phyloP scores from a whole-genome alignment of 2,797 vertebrate species.

The Merluccius polli region DNA sequence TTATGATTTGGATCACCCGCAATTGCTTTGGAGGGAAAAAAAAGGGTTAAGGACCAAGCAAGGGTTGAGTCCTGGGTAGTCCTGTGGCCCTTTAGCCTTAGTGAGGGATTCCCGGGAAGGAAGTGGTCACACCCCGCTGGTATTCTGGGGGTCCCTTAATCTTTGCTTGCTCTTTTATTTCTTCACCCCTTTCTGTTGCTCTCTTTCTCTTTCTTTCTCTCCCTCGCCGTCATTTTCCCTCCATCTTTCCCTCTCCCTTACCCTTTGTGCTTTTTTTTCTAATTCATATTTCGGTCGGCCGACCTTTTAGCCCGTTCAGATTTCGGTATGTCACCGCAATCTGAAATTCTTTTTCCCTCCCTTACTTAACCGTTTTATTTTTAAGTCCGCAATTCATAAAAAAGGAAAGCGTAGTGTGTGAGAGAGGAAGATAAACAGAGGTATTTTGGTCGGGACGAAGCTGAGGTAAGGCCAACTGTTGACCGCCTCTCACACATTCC shows the following conservation, averaged over 20 bases:
- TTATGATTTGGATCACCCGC: slow-evolving; percentile 67
- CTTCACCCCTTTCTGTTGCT: slow-evolving; percentile 17
- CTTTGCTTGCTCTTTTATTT: slow-evolving; percentile 44
- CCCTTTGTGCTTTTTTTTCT: background rate
- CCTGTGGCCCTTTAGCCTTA: slow-evolving; percentile 61
- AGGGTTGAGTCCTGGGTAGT: slow-evolving; percentile 55
- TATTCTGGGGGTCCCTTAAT: slow-evolving; percentile 66
- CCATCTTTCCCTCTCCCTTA: slow-evolving; percentile 17
- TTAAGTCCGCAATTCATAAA: slow-evolving; percentile 30
- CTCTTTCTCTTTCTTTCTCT: slow-evolving; percentile 21
- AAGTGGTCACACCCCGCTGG: slow-evolving; percentile 69
- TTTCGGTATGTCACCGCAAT: slow-evolving; percentile 45
- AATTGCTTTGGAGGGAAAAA: slow-evolving; percentile 44
- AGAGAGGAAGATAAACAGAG: slow-evolving; percentile 35
- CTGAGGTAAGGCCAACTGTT: slow-evolving; percentile 48
- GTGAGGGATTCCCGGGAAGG: slow-evolving; percentile 73
- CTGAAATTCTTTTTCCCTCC: slow-evolving; percentile 16
- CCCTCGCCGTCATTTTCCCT: slow-evolving; percentile 6
- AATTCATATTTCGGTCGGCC: slow-evolving; percentile 40
- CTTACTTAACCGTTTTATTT: slow-evolving; percentile 39
- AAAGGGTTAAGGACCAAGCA: slow-evolving; percentile 39
- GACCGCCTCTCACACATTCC: slow-evolving; percentile 38
- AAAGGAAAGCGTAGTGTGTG: slow-evolving; percentile 17
- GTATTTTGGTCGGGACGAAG: slow-evolving; percentile 39
- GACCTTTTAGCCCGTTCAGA: slow-evolving; percentile 35